Evolutionary conservation across 2,888 invertebrate genomes (phyloP), one percentile per base, ranked within the genome.

Genomic region (Harpalus rubripes): DNA sequence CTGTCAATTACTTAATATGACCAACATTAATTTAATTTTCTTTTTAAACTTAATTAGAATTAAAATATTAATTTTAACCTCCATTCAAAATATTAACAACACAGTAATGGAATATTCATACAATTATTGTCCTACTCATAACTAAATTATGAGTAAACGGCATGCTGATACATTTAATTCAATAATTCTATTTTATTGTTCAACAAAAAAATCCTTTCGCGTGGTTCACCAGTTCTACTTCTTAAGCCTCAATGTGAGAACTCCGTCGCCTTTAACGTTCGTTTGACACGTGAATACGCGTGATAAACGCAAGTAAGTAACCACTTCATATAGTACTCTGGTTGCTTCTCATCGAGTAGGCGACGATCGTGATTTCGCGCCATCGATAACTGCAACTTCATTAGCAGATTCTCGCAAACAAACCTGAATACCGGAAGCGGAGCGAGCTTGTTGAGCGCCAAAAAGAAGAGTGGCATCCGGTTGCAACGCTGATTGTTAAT

Each of bases 341-440:
- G 26, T 39, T 26, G 22, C 15, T 44, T 44, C 44, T 15, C 18
- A 41, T 15, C n/a, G 59, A 16, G 26, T 12, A 15, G 39, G 32
- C 41, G 18, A 12, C 8, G 72, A 39, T 68, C 68, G 68, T 39
- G 68, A 68, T 68, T 39, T 68, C 68, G 39, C 44, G 44, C 44
- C 44, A 74, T 74, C 72, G 72, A 74, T 74, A 74, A 74, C 41
- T 44, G 41, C 72, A 74, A 16, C 72, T 74, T 74, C 72, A 74
- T 74, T 74, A 74, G 72, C 22, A 18, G 44, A 15, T 44, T 18
- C 41, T 41, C 41, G 44, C 72, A 74, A 74, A 74, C 72, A 18
- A 52, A 74, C 16, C 72, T 44, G 44, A 74, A 41, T 44, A 74
- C 72, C 18, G 44, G 44, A 74, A 74, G 72, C 72, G 16, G 16